phyloP scores from a whole-genome alignment of 2,113 vertebrate genomes.

The Ailuropoda melanoleuca region DNA sequence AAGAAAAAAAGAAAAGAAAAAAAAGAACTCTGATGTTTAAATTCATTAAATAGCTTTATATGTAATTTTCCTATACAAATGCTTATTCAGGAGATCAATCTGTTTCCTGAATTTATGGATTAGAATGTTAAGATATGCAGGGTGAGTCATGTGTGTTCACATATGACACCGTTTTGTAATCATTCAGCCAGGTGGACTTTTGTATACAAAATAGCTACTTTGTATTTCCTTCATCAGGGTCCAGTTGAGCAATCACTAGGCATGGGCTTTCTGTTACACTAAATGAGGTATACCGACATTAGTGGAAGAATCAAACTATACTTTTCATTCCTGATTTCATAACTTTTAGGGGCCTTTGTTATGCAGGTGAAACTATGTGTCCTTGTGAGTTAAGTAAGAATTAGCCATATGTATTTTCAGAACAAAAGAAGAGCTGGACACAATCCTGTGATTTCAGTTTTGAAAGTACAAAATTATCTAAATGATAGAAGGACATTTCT shows the following conservation, averaged over 20 bases:
- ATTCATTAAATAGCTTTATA: not conserved
- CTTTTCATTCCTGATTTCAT: not conserved
- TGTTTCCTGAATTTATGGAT: not conserved
- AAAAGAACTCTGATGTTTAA: not conserved
- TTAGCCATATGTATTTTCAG: not conserved
- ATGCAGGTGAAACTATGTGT: not conserved
- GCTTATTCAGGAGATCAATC: not conserved
- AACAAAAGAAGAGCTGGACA: slow-evolving; percentile 7
- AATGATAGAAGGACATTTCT: not conserved
- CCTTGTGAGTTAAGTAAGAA: not conserved
- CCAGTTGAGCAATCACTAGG: not conserved
- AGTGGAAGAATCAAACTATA: not conserved
- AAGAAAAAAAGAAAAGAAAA: not conserved
- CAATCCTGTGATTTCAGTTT: not conserved
- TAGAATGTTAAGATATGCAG: not conserved
- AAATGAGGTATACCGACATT: not conserved
- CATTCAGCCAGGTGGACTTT: not conserved
- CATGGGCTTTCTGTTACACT: not conserved
- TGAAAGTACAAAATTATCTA: slow-evolving; percentile 12
- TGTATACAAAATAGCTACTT: not conserved
- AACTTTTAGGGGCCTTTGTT: not conserved
- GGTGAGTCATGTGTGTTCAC: not conserved
- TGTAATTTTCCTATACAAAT: not conserved
- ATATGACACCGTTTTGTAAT: not conserved
- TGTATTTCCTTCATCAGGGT: not conserved